Evolutionary conservation across 2,113 vertebrate species (phyloP).

Genomic region (Cervus canadensis): DNA sequence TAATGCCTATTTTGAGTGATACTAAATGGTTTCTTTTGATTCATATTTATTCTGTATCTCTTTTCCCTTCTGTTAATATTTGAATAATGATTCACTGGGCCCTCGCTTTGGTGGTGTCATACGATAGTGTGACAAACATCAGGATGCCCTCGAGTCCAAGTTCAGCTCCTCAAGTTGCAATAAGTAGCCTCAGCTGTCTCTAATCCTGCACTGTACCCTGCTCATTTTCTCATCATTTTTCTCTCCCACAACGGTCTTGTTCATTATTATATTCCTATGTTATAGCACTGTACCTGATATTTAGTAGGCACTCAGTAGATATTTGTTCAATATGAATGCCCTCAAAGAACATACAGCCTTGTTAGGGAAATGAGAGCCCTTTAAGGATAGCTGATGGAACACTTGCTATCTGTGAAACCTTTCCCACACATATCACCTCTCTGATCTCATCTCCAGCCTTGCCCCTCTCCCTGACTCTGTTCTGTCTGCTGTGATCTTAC

Average conservation of each 20-base stretch:
- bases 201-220: not conserved
- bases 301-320: not conserved
- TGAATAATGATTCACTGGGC: not conserved
- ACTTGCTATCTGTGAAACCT: not conserved
- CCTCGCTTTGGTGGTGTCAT: not conserved
- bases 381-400: not conserved
- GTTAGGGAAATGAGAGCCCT: not conserved
- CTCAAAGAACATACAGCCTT: not conserved
- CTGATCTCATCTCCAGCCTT: not conserved
- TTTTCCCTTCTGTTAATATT: not conserved
- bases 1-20: not conserved
- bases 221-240: not conserved
- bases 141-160: not conserved
- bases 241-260: not conserved
- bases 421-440: not conserved
- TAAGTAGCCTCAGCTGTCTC: not conserved
- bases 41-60: not conserved
- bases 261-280: not conserved
- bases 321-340: not conserved
- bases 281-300: not conserved
- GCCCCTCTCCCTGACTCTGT: not conserved
- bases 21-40: not conserved
- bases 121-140: not conserved
- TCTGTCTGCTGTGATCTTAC: not conserved
- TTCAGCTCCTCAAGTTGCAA: not conserved